Evolutionary conservation across 2,113 vertebrate species (phyloP).

Genomic region (Stigmatopora argus): DNA sequence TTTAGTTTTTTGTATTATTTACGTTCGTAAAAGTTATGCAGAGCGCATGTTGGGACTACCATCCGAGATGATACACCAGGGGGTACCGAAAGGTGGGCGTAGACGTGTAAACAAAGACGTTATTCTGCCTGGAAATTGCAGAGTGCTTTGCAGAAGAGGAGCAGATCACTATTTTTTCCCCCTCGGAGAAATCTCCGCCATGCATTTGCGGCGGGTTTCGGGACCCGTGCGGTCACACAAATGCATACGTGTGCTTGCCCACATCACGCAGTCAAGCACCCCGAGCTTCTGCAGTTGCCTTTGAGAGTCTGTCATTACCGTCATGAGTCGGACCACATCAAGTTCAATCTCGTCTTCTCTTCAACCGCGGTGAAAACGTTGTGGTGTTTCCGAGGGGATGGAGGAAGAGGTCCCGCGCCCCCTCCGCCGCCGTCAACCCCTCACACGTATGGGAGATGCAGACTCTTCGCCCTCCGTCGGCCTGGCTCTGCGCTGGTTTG

Average conservation of each 20-base stretch:
- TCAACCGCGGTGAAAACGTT: conserved; percentile 36
- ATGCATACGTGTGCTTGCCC: conserved; percentile 47
- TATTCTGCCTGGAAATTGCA: not conserved
- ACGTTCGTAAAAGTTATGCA: not conserved
- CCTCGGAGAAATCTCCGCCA: conserved; percentile 10
- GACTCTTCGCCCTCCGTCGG: conserved; percentile 27
- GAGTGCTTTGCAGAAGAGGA: conserved; percentile 6
- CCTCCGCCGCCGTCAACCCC: not conserved
- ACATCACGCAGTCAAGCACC: conserved; percentile 52
- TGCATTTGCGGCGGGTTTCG: conserved; percentile 29
- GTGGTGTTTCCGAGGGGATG: conserved; percentile 34
- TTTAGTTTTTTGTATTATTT: not conserved
- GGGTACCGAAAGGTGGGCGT: not conserved
- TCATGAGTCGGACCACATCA: conserved; percentile 60
- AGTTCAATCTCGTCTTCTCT: conserved; percentile 44
- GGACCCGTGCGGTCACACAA: conserved; percentile 45
- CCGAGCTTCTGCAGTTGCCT: conserved; percentile 45
- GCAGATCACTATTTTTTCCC: not conserved
- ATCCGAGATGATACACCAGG: not conserved
- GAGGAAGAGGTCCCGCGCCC: conserved; percentile 34
- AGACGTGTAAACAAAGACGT: not conserved
- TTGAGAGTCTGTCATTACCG: conserved; percentile 63
- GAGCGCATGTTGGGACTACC: not conserved
- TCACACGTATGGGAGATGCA: conserved; percentile 24
- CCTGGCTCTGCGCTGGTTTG: conserved; percentile 51